These are phyloP conservation scores for Caerostris darwini DNA, from an alignment of 1,140 invertebrate genomes.

Conservation along the genomic window DNA sequence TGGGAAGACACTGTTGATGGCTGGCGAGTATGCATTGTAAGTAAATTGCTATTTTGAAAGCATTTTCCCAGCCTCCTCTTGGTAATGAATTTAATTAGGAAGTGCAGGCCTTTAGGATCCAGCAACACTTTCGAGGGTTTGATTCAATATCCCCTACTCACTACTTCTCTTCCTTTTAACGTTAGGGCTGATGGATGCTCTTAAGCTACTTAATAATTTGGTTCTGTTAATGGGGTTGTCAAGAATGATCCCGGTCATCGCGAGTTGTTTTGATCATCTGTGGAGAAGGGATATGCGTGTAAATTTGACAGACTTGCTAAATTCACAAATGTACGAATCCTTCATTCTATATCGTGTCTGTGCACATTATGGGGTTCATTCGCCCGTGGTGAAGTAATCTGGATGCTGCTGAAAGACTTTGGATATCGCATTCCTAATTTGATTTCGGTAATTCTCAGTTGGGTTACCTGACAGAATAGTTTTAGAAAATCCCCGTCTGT, in stretches of 20 bases:
- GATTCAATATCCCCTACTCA: neutral
- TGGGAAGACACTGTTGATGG: too few species aligned
- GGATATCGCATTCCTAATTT: too few species aligned
- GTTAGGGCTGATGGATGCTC: neutral
- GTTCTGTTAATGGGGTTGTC: slow-evolving; percentile 29
- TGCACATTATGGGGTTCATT: neutral
- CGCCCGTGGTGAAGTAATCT: neutral
- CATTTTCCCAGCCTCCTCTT: too few species aligned
- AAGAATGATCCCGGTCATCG: slow-evolving; percentile 1
- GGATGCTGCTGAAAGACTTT: neutral
- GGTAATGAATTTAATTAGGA: too few species aligned
- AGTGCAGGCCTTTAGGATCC: too few species aligned
- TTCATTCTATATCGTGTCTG: neutral
- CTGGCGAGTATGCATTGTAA: too few species aligned
- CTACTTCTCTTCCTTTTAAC: neutral
- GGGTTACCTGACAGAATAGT: too few species aligned
- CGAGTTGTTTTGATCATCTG: slow-evolving; percentile 13
- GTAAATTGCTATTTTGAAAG: too few species aligned
- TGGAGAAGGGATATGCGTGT: neutral
- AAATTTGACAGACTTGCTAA: slow-evolving; percentile 22
- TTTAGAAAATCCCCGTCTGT: too few species aligned
- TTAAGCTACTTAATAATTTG: slow-evolving; percentile 38
- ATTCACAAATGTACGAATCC: neutral
- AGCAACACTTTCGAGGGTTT: too few species aligned
- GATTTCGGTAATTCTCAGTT: too few species aligned